Conservation (phyloP, 2,888 invertebrate genomes). For the Pyrocoelia pectoralis region DNA sequence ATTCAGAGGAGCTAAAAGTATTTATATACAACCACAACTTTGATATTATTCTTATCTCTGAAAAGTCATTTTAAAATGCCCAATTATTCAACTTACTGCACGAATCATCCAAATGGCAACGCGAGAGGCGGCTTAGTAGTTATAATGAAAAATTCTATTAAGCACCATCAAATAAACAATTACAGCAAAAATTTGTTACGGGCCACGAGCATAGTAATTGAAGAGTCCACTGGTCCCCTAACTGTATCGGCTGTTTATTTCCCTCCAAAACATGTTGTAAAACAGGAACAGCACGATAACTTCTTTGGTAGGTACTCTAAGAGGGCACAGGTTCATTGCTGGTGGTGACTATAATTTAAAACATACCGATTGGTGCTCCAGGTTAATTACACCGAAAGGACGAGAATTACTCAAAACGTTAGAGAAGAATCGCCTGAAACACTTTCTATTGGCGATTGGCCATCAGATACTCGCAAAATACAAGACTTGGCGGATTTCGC, state of each 20-base stretch:
- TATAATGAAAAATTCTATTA: not conserved
- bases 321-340: no score
- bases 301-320: not conserved
- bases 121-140: not conserved
- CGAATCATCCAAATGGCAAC: conserved; percentile 2
- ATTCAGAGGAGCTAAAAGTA: not conserved
- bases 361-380: no score
- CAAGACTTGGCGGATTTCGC: not conserved
- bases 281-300: not conserved
- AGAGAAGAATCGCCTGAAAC: not conserved
- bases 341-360: not conserved
- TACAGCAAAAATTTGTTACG: not conserved
- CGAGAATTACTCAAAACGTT: not conserved
- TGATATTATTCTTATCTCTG: not conserved
- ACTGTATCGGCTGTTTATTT: not conserved
- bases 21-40: no score
- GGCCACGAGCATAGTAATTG: not conserved
- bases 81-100: not conserved
- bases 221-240: not conserved
- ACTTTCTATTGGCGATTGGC: not conserved
- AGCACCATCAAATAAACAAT: not conserved
- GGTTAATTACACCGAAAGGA: no score
- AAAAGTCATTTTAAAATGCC: not conserved
- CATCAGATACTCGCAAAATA: no score
- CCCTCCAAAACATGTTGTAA: not conserved